Percentiles rank a stretch among this genome's conserved stretches.
Evolutionary conservation across 2,797 vertebrate species (phyloP).

Genomic region (Monodelphis domestica): DNA sequence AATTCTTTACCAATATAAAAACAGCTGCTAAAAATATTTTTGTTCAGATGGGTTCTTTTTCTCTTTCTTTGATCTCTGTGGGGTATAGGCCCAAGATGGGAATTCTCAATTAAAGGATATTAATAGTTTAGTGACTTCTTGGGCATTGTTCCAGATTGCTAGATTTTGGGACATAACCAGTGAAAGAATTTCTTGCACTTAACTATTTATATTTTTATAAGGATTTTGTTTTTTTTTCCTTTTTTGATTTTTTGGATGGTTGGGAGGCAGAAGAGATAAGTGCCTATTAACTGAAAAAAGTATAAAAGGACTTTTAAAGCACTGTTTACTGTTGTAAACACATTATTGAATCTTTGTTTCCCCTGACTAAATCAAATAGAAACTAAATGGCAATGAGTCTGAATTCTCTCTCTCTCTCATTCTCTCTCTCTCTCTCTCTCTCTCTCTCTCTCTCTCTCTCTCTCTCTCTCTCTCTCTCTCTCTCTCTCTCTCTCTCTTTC

Average conservation of each 20-base stretch:
- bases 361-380: neutral
- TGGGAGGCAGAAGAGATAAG: neutral
- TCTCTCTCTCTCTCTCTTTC: too few species aligned
- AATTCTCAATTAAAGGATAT: neutral
- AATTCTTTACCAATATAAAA: neutral
- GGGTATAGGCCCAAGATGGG: neutral
- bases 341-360: neutral
- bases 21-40: neutral
- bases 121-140: neutral
- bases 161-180: neutral
- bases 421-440: too few species aligned
- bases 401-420: too few species aligned
- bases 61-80: neutral
- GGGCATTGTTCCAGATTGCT: neutral
- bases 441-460: too few species aligned
- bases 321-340: neutral
- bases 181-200: neutral
- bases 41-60: neutral
- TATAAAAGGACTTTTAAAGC: slow-evolving; percentile 24
- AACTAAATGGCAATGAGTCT: too few species aligned
- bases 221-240: neutral
- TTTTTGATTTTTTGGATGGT: neutral
- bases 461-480: too few species aligned
- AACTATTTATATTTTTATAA: neutral
- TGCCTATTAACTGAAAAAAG: neutral